Evolutionary conservation across 2,888 invertebrate genomes (phyloP), one percentile per base, ranked within the genome.

Genomic region (Asteroscopus sphinx): DNA sequence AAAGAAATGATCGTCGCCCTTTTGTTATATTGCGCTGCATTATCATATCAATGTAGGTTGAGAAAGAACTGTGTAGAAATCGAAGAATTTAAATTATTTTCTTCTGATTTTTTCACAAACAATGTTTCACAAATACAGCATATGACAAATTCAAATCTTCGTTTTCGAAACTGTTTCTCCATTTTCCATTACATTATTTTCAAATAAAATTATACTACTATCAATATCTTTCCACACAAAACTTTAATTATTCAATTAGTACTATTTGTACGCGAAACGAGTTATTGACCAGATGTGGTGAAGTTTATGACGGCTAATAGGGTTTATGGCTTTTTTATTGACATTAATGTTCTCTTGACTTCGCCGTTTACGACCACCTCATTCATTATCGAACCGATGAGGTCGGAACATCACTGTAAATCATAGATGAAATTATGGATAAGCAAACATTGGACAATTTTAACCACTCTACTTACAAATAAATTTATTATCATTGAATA

Each of bases 281-380:
- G 88, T 88, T 90, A 89, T 89, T 88, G 90, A 80, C 81, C 93
- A 93, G 93, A 91, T 92, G 93, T 82, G 91, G 91, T 90, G 90
- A 89, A 87, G 86, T 91, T 93, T 93, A 93, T 92, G 92, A 90
- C 81, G 83, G 85, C 89, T 92, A 93, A 93, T 94, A 93, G 92
- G 89, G 85, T 92, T 93, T 93, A 94, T 93, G 86, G 92, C 83
- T 90, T 92, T 93, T 94, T 93, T 93, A 94, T 94, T 94, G 93
- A 93, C 92, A 90, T 91, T 93, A 92, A 93, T 94, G 93, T 92
- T 89, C 93, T 89, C 88, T 88, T 89, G 87, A 91, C 87, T 91
- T 88, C 85, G 79, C 74, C 93, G 91, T 92, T 93, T 92, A 93
- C 89, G 89, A 91, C 85, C 90, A 81, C 66, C 92, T 92, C 93